Evolutionary conservation across 2,888 invertebrate species (phyloP).

Genomic region (Sepioteuthis lessoniana): DNA sequence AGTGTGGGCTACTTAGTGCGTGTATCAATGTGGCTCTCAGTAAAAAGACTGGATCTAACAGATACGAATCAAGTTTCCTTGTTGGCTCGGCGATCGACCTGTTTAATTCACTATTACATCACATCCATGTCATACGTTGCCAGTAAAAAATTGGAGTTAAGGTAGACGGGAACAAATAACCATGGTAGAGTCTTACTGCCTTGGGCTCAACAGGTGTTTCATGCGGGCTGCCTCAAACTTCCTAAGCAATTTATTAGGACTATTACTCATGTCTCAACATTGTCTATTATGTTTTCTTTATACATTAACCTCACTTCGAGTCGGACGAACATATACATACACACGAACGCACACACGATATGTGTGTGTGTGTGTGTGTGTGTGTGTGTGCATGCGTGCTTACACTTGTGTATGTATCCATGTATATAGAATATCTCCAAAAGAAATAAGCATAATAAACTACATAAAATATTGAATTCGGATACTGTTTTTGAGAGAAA

Average conservation of each 20-base stretch:
- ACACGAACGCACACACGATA: neutral
- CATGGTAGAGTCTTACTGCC: neutral
- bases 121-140: neutral
- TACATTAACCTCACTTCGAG: too few relatives aligned
- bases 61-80: neutral
- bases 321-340: neutral
- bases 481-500: too few relatives aligned
- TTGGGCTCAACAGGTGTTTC: neutral
- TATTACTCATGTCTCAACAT: slow-evolving; percentile 20
- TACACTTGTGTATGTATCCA: neutral
- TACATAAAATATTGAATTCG: too few relatives aligned
- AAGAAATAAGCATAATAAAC: too few relatives aligned
- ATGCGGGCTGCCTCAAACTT: neutral
- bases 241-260: neutral
- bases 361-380: neutral
- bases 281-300: neutral
- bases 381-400: neutral
- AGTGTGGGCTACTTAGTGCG: neutral
- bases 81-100: neutral
- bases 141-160: neutral
- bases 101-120: slow-evolving; percentile 21
- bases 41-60: neutral
- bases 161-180: neutral
- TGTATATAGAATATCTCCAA: neutral
- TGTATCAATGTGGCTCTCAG: neutral